Evolutionary conservation across 2,113 vertebrate genomes (phyloP).

Genomic region (Crotalus viridis): DNA sequence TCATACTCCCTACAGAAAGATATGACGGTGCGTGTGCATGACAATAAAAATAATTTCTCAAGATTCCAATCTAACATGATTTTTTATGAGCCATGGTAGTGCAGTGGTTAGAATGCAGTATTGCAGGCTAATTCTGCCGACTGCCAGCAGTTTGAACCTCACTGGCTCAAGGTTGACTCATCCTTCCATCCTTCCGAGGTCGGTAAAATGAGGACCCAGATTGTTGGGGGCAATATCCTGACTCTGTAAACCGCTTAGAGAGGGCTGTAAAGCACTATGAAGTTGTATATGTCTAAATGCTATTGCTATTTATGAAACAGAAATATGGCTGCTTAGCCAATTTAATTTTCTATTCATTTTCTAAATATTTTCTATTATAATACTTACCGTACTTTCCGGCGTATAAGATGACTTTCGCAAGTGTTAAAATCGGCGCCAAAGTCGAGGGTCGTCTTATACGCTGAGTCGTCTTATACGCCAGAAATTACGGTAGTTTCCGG

Average conservation of each 20-base stretch:
- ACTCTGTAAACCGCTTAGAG: neutral
- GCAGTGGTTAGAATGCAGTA: neutral
- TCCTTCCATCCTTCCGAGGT: neutral
- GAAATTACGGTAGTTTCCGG: too few relatives aligned
- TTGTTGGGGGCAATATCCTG: neutral
- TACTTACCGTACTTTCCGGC: neutral
- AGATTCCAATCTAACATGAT: neutral
- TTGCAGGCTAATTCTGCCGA: neutral
- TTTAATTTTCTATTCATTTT: neutral
- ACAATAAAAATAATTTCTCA: neutral
- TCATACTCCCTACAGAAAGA: neutral
- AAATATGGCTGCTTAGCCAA: neutral
- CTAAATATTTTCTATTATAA: neutral
- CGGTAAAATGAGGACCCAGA: neutral
- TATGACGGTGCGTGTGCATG: neutral
- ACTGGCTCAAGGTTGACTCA: neutral
- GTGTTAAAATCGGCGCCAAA: too few relatives aligned
- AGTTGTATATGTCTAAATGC: too few relatives aligned
- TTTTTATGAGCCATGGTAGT: neutral
- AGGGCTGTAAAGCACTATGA: too few relatives aligned
- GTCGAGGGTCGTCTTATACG: too few relatives aligned
- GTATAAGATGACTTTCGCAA: too few relatives aligned
- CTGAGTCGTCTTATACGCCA: too few relatives aligned
- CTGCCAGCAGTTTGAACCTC: neutral
- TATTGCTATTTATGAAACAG: neutral